phyloP scores from a whole-genome alignment of 2,888 invertebrate species.

The Leptinotarsa tumamoca region DNA sequence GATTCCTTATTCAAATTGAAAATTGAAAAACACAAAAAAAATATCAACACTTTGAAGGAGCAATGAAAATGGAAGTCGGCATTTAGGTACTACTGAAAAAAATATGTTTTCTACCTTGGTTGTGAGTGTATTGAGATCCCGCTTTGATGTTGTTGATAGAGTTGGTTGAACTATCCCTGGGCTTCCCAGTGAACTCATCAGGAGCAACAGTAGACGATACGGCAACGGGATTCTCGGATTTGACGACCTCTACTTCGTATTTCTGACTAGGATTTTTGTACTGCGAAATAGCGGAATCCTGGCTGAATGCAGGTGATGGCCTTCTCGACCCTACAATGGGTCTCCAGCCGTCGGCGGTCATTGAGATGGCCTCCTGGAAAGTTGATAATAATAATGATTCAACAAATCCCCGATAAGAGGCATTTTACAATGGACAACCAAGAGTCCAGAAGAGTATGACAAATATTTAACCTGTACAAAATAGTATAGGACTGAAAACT shows the following conservation, averaged over 20 bases:
- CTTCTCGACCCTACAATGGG: constrained; percentile 69
- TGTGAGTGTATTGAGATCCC: constrained; percentile 25
- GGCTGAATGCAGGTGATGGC: constrained; percentile 44
- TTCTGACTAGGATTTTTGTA: constrained; percentile 56
- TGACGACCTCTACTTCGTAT: constrained; percentile 44
- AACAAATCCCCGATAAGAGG: no score
- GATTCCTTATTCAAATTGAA: no score
- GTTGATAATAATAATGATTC: no score
- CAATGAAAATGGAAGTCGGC: no score
- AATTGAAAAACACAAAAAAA: not conserved
- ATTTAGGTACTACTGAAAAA: not conserved
- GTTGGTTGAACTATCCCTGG: constrained; percentile 25
- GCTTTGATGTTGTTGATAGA: constrained; percentile 37
- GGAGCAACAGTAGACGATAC: constrained; percentile 37
- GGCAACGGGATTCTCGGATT: constrained; percentile 45
- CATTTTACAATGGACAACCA: no score
- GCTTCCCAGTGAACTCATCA: constrained; percentile 30
- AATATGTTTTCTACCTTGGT: constrained; percentile 20
- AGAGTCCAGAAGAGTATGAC: no score
- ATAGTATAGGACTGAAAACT: no score
- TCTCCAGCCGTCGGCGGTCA: constrained; percentile 74
- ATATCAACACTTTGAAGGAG: no score
- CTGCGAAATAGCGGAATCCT: constrained; percentile 53
- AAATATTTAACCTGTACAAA: no score
- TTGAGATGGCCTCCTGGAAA: constrained; percentile 63